A percentile compares a stretch with the other conserved stretches of the same genome.
Evolutionary conservation across 2,888 invertebrate genomes (phyloP).

Genomic region (Malthinus seriepunctatus): DNA sequence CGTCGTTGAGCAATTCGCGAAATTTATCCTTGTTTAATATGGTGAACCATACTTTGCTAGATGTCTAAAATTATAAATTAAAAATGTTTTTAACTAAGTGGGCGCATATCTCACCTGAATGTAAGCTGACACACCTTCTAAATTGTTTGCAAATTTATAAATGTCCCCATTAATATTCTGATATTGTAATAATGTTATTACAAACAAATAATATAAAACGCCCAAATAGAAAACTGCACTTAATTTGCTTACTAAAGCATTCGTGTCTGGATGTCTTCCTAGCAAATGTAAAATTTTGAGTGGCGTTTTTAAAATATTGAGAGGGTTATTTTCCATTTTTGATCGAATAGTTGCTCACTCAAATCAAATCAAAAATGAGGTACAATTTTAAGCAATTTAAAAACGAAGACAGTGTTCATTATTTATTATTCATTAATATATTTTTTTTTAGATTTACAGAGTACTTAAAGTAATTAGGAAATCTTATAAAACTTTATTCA

Average conservation of each 20-base stretch:
- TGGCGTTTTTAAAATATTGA: slow-evolving; percentile 5
- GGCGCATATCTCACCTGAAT: slow-evolving; percentile 5
- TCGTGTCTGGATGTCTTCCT: slow-evolving; percentile 16
- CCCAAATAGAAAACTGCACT: slow-evolving; percentile 4
- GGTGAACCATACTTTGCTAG: slow-evolving; percentile 15
- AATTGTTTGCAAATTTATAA: slow-evolving; percentile 15
- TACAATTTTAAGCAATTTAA: too few relatives aligned
- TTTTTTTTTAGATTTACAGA: too few relatives aligned
- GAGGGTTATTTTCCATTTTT: slow-evolving; percentile 6
- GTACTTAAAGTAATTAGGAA: too few relatives aligned
- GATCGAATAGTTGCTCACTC: not conserved
- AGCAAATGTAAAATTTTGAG: slow-evolving; percentile 5
- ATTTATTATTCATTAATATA: too few relatives aligned
- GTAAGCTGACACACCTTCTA: slow-evolving; percentile 16
- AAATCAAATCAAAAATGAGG: too few relatives aligned
- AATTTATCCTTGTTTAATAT: slow-evolving; percentile 7
- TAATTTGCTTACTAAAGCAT: slow-evolving; percentile 5
- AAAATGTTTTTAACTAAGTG: not conserved
- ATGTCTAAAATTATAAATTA: slow-evolving; percentile 6
- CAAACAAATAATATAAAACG: slow-evolving; percentile 3
- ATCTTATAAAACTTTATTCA: too few relatives aligned
- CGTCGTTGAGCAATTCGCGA: slow-evolving; percentile 5
- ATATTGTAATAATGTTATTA: slow-evolving; percentile 11
- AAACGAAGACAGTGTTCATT: too few relatives aligned
- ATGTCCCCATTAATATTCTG: slow-evolving; percentile 8